Base-by-base conservation (phyloP, 2,888 invertebrate genomes). In the Himalopsyche anomala region DNA sequence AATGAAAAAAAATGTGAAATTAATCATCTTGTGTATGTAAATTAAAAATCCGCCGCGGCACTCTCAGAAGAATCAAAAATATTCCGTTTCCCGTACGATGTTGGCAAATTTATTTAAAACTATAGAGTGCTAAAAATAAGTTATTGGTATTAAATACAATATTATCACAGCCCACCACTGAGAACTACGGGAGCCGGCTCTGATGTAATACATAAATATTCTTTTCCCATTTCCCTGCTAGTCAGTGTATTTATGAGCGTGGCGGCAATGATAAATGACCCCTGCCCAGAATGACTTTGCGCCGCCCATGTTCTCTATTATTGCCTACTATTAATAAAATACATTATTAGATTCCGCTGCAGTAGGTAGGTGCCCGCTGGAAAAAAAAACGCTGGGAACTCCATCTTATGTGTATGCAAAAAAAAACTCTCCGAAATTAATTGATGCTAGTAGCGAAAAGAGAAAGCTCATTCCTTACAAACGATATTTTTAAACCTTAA, bases 181-280 rank as follows among this genome's bases (percentile, higher is more conserved):
- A 9, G 15, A 62, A 62, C 62, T 62, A n/a, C 62, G 62, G 62
- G 62, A 62, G 62, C 28, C 62, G 19, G 62, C 19, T 62, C 62
- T 62, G 62, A 62, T 86, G 86, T 80, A 86, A 85, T 87, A 87
- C 87, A 87, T 87, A 87, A 86, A 87, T 87, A 87, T 86, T 85
- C 86, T 87, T 87, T 87, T 85, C 86, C 87, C 86, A 86, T 87
- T 87, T 86, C 87, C 87, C 87, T 86, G 85, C 84, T 86, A 87
- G 87, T 86, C 84, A 86, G 87, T 87, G 87, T 86, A 87, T 87
- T 87, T 87, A 87, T 87, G 87, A 86, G 85, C 74, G 81, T 83
- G 86, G 84, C 54, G 79, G 82, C 87, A 79, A 86, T 87, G 87
- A 87, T 87, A 86, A 86, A 87, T 84, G 86, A 87, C 82, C 87